Conservation (phyloP, 1,140 invertebrate species). For the Phortica variegata region DNA sequence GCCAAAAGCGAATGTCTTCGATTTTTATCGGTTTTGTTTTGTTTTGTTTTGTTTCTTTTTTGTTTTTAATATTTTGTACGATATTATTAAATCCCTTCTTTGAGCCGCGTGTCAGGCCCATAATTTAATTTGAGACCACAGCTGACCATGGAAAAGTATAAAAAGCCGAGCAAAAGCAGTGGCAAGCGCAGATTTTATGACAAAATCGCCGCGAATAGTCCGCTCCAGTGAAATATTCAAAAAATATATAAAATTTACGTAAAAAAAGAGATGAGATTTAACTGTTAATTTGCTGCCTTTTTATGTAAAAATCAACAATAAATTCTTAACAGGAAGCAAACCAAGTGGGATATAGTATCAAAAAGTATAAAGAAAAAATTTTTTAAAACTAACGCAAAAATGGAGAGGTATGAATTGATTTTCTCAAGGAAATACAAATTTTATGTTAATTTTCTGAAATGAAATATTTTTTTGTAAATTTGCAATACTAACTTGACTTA, state of each 20-base stretch:
- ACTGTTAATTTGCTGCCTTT: conserved; percentile 20
- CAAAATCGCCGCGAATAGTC: conserved; percentile 52
- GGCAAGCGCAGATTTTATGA: conserved; percentile 43
- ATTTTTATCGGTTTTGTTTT: conserved; percentile 18
- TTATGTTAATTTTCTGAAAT: conserved; percentile 1
- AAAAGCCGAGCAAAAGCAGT: conserved; percentile 22
- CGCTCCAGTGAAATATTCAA: conserved; percentile 50
- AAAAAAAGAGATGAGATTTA: conserved; percentile 12
- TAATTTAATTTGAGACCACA: conserved; percentile 38
- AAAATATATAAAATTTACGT: conserved; percentile 16
- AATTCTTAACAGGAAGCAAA: conserved; percentile 2
- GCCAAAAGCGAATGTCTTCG: too few species aligned
- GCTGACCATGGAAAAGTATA: conserved; percentile 29
- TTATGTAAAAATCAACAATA: conserved; percentile 39
- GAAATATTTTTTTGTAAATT: too few species aligned
- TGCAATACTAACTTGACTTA: too few species aligned
- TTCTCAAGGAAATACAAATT: neutral
- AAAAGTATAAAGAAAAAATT: conserved; percentile 15
- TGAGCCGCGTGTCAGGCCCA: conserved; percentile 16
- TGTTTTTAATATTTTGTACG: conserved; percentile 27
- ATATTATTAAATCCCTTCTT: conserved; percentile 31
- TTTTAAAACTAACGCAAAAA: conserved; percentile 22
- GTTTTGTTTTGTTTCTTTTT: conserved; percentile 18
- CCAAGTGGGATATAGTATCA: conserved; percentile 39
- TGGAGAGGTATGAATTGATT: conserved; percentile 39